phyloP scores from a whole-genome alignment of 30 jellyfish, hydroid and myxozoan species.

The Phacellophora camtschatica region DNA sequence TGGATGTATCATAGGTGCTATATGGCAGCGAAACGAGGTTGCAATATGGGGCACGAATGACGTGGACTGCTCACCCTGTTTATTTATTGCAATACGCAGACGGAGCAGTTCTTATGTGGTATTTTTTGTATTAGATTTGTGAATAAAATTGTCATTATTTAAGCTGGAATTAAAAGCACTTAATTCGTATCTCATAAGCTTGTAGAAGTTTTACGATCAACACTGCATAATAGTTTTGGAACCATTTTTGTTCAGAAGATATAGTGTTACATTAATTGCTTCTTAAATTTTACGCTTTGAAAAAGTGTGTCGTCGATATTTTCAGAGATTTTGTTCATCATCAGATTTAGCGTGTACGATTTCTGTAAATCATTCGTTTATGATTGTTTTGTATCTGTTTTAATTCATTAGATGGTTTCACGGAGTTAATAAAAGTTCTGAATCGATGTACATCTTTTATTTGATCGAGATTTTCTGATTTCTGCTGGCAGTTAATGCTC shows the following conservation, averaged over 20 bases:
- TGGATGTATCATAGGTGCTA: too few relatives aligned
- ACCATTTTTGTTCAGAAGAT: background rate
- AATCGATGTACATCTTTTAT: background rate
- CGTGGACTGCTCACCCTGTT: too few relatives aligned
- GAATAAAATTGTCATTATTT: background rate
- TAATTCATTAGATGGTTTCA: background rate
- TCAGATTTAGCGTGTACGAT: background rate
- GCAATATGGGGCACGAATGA: too few relatives aligned
- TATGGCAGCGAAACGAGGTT: too few relatives aligned
- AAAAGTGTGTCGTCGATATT: slow-evolving; percentile 39
- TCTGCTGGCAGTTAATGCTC: background rate
- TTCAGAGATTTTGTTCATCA: background rate
- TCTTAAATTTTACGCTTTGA: slow-evolving; percentile 34
- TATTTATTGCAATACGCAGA: too few relatives aligned
- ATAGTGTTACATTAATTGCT: background rate
- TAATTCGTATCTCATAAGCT: too few relatives aligned
- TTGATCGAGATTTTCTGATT: background rate
- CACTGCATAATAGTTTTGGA: background rate
- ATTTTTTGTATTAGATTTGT: background rate
- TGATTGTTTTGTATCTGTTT: background rate
- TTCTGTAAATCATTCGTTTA: background rate
- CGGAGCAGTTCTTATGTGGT: too few relatives aligned
- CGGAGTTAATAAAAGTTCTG: background rate
- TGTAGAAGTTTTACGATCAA: background rate
- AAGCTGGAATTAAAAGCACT: too few relatives aligned